These are phyloP conservation scores for Monoplex corrugatus DNA, from an alignment of 2,888 invertebrate species.

Conservation along the genomic window DNA sequence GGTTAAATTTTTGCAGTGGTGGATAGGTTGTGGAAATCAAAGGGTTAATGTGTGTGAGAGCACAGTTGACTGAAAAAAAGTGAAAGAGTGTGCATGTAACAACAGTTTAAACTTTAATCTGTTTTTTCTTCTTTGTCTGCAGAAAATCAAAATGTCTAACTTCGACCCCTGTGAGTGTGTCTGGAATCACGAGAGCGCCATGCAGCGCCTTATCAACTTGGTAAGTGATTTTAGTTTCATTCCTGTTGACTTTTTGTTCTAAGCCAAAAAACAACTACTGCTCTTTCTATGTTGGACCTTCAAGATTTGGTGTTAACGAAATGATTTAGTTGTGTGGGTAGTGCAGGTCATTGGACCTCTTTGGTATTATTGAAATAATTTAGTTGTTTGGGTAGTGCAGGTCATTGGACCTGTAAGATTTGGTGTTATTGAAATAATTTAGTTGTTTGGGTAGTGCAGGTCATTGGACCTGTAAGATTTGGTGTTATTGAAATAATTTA, in stretches of 20 bases:
- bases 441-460: too few relatives aligned
- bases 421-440: too few relatives aligned
- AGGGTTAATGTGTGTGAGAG: not conserved
- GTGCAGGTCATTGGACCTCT: too few relatives aligned
- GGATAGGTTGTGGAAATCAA: not conserved
- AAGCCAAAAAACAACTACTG: too few relatives aligned
- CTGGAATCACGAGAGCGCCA: constrained; percentile 95
- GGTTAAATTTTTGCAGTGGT: not conserved
- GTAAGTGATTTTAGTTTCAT: constrained; percentile 84
- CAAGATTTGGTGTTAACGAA: too few relatives aligned
- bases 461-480: too few relatives aligned
- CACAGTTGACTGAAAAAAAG: not conserved
- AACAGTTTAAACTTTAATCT: not conserved
- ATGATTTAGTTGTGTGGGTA: too few relatives aligned
- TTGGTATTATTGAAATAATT: too few relatives aligned
- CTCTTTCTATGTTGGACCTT: not conserved
- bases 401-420: too few relatives aligned
- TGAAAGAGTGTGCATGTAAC: too few relatives aligned
- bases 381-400: too few relatives aligned
- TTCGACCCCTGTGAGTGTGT: constrained; percentile 94
- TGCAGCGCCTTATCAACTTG: constrained; percentile 94
- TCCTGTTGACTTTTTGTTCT: not conserved
- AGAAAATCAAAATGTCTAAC: constrained; percentile 50
- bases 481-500: too few relatives aligned
- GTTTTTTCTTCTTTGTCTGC: not conserved